Evolutionary conservation across 2,888 invertebrate species (phyloP).

Genomic region (Agrochola lychnidis): DNA sequence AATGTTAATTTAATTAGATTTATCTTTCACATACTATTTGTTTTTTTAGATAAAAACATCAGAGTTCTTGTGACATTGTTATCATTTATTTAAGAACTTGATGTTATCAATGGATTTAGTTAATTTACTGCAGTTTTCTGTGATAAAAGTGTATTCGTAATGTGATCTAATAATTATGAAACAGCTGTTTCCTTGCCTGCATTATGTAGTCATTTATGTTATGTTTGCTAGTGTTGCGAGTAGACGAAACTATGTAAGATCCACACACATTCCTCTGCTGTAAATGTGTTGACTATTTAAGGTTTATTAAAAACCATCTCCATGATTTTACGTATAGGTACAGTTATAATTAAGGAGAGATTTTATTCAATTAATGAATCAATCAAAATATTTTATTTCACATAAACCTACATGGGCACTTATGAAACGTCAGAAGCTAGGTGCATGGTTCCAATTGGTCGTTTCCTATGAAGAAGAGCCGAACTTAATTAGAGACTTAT

Average conservation of each 20-base stretch:
- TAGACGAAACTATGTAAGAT: conserved; percentile 41
- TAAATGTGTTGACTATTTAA: neutral
- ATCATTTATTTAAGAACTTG: conserved; percentile 2
- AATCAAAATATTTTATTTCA: too few species aligned
- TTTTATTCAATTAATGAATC: too few species aligned
- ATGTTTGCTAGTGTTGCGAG: conserved; percentile 24
- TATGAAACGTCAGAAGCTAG: too few species aligned
- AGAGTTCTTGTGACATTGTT: conserved; percentile 6
- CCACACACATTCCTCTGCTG: conserved; percentile 26
- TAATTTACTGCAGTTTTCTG: conserved; percentile 10
- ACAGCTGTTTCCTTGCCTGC: conserved; percentile 12
- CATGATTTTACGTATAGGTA: neutral
- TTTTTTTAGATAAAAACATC: conserved; percentile 12
- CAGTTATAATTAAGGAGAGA: neutral
- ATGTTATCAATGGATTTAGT: conserved; percentile 15
- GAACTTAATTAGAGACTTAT: too few species aligned
- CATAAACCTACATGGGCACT: too few species aligned
- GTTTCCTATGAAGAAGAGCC: too few species aligned
- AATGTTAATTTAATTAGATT: neutral
- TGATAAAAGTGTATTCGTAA: conserved; percentile 14
- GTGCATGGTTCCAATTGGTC: too few species aligned
- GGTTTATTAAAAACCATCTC: neutral
- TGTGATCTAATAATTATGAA: conserved; percentile 46
- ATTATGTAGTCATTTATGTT: conserved; percentile 31
- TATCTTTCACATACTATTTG: conserved; percentile 9